Conservation (phyloP, 2,113 vertebrate genomes). For the Vulpes lagopus region DNA sequence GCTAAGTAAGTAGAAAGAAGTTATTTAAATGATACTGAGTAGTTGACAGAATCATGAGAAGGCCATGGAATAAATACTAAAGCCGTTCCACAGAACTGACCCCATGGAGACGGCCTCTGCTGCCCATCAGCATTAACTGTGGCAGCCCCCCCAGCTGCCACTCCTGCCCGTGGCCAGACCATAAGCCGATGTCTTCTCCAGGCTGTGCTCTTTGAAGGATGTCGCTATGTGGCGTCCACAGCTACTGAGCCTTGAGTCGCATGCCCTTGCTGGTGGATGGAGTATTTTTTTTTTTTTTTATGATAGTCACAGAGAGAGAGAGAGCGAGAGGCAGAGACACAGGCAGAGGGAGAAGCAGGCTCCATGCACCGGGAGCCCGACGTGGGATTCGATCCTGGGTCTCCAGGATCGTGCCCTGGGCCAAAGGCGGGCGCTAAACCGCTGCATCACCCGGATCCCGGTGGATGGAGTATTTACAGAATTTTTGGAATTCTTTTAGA, state of each 20-base stretch:
- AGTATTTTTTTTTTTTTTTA: too few species aligned
- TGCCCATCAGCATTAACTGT: rapidly evolving
- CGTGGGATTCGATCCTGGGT: too few species aligned
- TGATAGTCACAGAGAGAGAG: too few species aligned
- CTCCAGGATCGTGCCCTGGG: too few species aligned
- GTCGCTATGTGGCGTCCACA: rapidly evolving
- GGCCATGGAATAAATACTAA: neutral
- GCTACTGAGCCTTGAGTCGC: rapidly evolving
- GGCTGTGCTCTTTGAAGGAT: rapidly evolving
- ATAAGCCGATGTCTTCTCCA: too few species aligned
- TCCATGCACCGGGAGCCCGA: too few species aligned
- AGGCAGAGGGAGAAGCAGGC: too few species aligned
- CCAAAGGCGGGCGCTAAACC: too few species aligned
- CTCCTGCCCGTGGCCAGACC: rapidly evolving
- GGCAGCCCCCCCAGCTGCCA: rapidly evolving
- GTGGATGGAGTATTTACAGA: rapidly evolving
- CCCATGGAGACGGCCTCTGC: rapidly evolving
- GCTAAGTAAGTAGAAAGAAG: neutral
- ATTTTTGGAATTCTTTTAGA: neutral
- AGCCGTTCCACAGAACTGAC: neutral
- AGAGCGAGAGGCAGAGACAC: too few species aligned
- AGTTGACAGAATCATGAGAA: neutral
- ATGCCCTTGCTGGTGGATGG: rapidly evolving
- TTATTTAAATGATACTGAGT: neutral
- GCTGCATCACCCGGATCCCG: too few species aligned